Conservation (phyloP, 30 jellyfish, hydroid and myxozoan species). For the Euphysa ruthae region DNA sequence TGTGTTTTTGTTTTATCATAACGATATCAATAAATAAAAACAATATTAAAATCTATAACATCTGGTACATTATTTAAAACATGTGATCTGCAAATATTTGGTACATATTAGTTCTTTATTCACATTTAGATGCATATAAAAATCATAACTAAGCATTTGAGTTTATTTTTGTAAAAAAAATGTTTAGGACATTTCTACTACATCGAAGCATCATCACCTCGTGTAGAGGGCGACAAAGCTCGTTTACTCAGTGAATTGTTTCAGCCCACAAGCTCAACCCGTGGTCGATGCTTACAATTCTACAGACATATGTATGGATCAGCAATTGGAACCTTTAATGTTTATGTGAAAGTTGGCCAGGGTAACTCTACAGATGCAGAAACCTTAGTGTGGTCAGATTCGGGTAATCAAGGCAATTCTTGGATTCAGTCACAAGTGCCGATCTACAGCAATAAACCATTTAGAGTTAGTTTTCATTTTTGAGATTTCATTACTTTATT, state of each 20-base stretch:
- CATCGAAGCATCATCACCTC: conserved; percentile 81
- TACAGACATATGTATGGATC: conserved; percentile 89
- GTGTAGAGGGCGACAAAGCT: conserved; percentile 73
- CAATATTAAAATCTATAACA: too few relatives aligned
- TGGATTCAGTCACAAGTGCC: conserved; percentile 95
- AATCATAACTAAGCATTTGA: too few relatives aligned
- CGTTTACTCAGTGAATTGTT: conserved; percentile 52
- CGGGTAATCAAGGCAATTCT: conserved; percentile 84
- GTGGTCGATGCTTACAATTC: conserved; percentile 76
- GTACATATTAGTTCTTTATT: too few relatives aligned
- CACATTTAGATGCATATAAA: too few relatives aligned
- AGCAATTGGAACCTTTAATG: conserved; percentile 72
- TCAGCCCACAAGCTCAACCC: conserved; percentile 52
- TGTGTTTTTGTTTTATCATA: too few relatives aligned
- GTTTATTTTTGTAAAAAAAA: not conserved
- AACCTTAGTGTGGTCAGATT: conserved; percentile 67
- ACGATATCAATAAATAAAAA: too few relatives aligned
- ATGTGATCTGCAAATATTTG: too few relatives aligned
- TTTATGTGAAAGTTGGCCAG: conserved; percentile 62
- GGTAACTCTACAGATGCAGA: conserved; percentile 71
- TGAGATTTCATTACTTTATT: too few relatives aligned
- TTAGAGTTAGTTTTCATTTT: conserved; percentile 35
- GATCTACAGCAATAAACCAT: conserved; percentile 40
- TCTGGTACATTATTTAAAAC: too few relatives aligned
- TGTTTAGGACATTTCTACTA: conserved; percentile 47